These are phyloP conservation scores for Enteromius afrohamiltoni DNA, from an alignment of 2,797 vertebrate species.

Conservation along the genomic window DNA sequence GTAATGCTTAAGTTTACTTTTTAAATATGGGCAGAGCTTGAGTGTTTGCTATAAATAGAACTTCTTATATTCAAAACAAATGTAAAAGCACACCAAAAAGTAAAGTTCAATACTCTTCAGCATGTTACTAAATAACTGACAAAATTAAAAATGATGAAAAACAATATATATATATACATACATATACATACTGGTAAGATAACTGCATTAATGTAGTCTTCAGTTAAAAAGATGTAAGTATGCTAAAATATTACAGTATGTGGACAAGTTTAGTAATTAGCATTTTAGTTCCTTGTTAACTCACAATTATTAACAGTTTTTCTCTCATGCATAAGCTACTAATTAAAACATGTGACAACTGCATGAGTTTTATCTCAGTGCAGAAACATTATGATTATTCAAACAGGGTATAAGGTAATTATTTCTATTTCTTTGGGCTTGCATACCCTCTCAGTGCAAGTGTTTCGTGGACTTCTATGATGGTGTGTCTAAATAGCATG, in stretches of 20 bases:
- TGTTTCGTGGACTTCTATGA: constrained; percentile 14
- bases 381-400: constrained; percentile 24
- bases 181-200: not conserved
- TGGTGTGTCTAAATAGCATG: not conserved
- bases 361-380: constrained; percentile 1
- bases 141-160: not conserved
- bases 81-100: no score
- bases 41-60: no score
- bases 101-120: no score
- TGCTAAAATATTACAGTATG: not conserved
- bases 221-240: not conserved
- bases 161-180: no score
- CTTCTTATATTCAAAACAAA: no score
- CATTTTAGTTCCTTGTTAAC: not conserved
- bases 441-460: not conserved
- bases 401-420: not conserved
- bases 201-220: not conserved
- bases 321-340: not conserved
- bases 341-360: constrained; percentile 1
- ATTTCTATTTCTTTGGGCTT: not conserved
- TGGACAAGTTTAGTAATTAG: not conserved
- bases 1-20: no score
- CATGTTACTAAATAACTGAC: no score
- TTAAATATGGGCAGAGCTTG: no score
- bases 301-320: not conserved